These are phyloP conservation scores for Tichodroma muraria DNA, from an alignment of 2,113 vertebrate species.

Conservation along the genomic window DNA sequence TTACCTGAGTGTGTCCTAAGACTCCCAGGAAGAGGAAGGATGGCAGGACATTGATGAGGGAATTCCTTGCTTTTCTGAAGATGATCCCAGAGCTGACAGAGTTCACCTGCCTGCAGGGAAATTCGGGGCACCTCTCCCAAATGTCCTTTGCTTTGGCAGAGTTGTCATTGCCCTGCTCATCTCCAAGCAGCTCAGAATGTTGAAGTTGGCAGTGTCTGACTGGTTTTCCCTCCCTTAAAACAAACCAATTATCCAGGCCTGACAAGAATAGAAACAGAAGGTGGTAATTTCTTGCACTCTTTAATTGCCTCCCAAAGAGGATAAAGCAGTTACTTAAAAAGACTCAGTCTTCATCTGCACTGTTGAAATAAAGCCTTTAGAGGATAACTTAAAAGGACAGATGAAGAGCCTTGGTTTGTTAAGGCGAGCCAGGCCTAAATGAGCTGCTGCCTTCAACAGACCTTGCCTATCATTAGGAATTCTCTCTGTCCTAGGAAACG, in stretches of 20 bases:
- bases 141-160: not conserved
- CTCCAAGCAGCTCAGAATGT: not conserved
- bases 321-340: constrained; percentile 46
- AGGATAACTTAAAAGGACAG: constrained; percentile 61
- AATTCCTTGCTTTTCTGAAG: accelerated
- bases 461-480: constrained; percentile 27
- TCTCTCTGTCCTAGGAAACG: constrained; percentile 9
- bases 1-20: no score
- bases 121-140: not conserved
- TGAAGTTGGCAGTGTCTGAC: not conserved
- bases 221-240: not conserved
- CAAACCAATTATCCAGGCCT: constrained; percentile 30
- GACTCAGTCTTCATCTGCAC: not conserved
- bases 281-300: constrained; percentile 43
- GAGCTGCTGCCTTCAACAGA: constrained; percentile 19
- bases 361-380: constrained; percentile 46
- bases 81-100: not conserved
- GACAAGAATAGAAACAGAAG: constrained; percentile 49
- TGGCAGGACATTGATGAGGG: not conserved
- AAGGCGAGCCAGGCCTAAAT: constrained; percentile 38
- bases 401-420: constrained; percentile 41
- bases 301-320: constrained; percentile 64
- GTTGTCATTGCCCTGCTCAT: not conserved
- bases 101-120: not conserved
- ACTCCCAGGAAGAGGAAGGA: not conserved